Evolutionary conservation across 2,113 vertebrate genomes (phyloP).

Genomic region (Myocastor coypus): DNA sequence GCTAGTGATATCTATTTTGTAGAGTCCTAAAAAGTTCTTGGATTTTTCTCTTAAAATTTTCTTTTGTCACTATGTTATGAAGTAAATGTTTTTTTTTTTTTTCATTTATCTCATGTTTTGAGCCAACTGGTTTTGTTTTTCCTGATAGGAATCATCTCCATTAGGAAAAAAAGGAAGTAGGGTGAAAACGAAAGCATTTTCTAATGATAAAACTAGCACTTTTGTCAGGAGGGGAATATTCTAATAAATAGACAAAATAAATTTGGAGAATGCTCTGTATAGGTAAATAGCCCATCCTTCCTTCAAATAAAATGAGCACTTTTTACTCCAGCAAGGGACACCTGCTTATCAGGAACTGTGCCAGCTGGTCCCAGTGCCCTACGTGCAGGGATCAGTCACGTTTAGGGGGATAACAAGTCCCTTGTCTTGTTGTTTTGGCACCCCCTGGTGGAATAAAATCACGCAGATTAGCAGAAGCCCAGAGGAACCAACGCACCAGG

Average conservation of each 20-base stretch:
- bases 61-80: background rate
- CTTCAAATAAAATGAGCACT: background rate
- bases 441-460: slow-evolving; percentile 62
- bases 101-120: background rate
- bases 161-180: background rate
- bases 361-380: background rate
- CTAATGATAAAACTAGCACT: background rate
- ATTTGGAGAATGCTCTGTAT: background rate
- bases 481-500: background rate
- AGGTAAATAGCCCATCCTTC: background rate
- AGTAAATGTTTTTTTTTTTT: background rate
- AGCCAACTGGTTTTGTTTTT: background rate
- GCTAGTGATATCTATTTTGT: background rate
- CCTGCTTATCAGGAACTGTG: background rate
- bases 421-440: background rate
- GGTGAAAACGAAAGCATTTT: background rate
- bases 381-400: background rate
- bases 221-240: background rate
- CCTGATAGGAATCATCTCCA: background rate
- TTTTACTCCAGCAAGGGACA: background rate
- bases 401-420: background rate
- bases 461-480: background rate
- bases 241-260: background rate
- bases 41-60: background rate
- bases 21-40: background rate